Evolutionary conservation across 1,140 invertebrate species (phyloP).

Genomic region (Micrasema minimum): DNA sequence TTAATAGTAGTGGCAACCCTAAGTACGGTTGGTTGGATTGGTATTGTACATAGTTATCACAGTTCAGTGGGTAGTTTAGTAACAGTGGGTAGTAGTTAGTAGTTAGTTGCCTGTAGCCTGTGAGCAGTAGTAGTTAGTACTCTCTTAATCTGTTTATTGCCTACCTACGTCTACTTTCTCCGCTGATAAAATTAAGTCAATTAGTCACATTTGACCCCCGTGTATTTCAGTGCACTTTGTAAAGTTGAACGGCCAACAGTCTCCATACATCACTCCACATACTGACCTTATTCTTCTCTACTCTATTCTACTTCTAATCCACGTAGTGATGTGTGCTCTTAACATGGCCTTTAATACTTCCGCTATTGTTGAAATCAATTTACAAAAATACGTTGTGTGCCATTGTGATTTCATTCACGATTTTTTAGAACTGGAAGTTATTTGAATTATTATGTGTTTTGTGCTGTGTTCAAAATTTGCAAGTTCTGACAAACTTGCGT

Average conservation of each 20-base stretch:
- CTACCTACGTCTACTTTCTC: constrained; percentile 1
- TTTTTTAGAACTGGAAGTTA: constrained; percentile 37
- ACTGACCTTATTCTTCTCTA: constrained; percentile 42
- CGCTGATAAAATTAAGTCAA: constrained; percentile 47
- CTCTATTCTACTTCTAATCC: not conserved
- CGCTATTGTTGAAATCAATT: constrained; percentile 21
- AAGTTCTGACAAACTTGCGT: not conserved
- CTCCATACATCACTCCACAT: not conserved
- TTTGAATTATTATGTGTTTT: constrained; percentile 9
- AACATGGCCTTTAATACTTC: constrained; percentile 27
- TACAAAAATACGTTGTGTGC: constrained; percentile 15
- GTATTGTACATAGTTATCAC: too few relatives aligned
- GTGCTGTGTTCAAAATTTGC: not conserved
- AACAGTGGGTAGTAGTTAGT: too few relatives aligned
- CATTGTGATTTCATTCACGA: constrained; percentile 38
- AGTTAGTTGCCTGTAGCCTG: too few relatives aligned
- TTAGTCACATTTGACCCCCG: constrained; percentile 42
- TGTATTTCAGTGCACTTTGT: constrained; percentile 12
- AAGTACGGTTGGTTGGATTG: too few relatives aligned
- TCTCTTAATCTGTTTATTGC: constrained; percentile 18
- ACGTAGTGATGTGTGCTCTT: constrained; percentile 12
- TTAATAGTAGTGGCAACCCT: too few relatives aligned
- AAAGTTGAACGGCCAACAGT: constrained; percentile 44
- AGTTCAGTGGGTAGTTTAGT: not conserved
- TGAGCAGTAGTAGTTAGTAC: not conserved